Evolutionary conservation across 2,888 invertebrate genomes (phyloP).

Genomic region (Polydesmus complanatus): DNA sequence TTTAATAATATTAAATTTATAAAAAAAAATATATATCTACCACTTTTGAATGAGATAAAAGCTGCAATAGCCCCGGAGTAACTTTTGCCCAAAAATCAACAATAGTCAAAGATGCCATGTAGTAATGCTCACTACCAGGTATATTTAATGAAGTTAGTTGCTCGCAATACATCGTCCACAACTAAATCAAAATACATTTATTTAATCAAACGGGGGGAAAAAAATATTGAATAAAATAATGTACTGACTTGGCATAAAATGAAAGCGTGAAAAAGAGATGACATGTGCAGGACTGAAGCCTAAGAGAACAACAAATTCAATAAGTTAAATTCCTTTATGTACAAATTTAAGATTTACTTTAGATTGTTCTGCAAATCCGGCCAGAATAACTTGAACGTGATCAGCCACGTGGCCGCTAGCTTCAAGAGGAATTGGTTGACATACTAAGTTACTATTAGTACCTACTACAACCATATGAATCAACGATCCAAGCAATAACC

Average conservation of each 20-base stretch:
- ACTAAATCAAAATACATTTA: conserved; percentile 36
- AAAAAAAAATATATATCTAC: conserved; percentile 36
- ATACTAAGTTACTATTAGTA: conserved; percentile 26
- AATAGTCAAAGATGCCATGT: conserved; percentile 43
- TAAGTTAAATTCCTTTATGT: neutral
- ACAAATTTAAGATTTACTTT: conserved; percentile 40
- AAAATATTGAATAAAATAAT: too few species aligned
- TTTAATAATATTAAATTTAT: neutral
- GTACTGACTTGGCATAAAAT: conserved; percentile 72
- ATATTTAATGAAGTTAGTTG: conserved; percentile 56
- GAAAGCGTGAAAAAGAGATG: conserved; percentile 91
- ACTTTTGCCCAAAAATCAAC: conserved; percentile 98
- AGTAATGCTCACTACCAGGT: conserved; percentile 31
- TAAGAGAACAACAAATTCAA: conserved; percentile 25
- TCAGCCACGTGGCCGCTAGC: conserved; percentile 93
- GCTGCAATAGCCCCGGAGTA: conserved; percentile 84
- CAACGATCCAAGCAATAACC: conserved; percentile 90
- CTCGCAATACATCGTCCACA: conserved; percentile 98
- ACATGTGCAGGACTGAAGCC: conserved; percentile 84
- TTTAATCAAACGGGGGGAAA: too few species aligned
- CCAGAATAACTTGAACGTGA: conserved; percentile 90
- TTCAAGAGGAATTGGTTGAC: conserved; percentile 84
- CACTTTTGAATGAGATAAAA: conserved; percentile 80
- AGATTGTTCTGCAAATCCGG: conserved; percentile 90
- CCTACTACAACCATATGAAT: conserved; percentile 63